Percentiles rank a stretch among this genome's conserved stretches.
Conservation (phyloP, 2,888 invertebrate species). For the Notocelia uddmanniana region DNA sequence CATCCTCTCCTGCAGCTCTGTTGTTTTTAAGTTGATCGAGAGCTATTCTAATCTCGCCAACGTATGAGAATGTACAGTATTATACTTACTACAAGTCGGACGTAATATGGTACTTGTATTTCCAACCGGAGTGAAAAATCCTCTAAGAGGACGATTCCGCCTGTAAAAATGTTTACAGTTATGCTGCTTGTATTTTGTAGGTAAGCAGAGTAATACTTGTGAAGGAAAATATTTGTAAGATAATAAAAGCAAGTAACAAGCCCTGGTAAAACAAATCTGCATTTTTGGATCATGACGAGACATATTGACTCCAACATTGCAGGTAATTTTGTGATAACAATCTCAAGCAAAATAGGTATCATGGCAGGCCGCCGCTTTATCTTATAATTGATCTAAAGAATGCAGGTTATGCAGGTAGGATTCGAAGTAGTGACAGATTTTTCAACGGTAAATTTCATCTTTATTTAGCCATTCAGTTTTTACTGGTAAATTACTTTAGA, state of each 20-base stretch:
- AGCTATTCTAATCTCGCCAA: too few species aligned
- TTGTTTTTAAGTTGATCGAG: too few species aligned
- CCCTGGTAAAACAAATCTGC: slow-evolving; percentile 1
- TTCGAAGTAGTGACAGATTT: background rate
- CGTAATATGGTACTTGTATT: too few species aligned
- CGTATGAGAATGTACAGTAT: too few species aligned
- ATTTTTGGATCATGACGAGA: slow-evolving; percentile 15
- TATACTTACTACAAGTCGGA: too few species aligned
- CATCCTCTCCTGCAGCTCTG: too few species aligned
- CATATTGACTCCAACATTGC: slow-evolving; percentile 8
- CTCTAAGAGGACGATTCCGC: too few species aligned
- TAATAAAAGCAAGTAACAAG: background rate
- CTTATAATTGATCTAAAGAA: slow-evolving; percentile 3
- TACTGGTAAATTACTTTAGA: too few species aligned
- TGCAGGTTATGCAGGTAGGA: background rate
- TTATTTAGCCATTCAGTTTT: background rate
- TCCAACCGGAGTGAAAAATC: too few species aligned
- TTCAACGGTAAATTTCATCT: background rate
- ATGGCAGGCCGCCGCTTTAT: background rate
- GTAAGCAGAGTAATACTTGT: background rate
- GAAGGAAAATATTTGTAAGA: background rate
- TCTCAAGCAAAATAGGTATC: slow-evolving; percentile 22
- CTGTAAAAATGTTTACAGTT: too few species aligned
- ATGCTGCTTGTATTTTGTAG: background rate
- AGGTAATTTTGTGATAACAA: slow-evolving; percentile 35